These are phyloP conservation scores for Phaonia tiefii DNA, from an alignment of 2,888 invertebrate species.

Conservation along the genomic window DNA sequence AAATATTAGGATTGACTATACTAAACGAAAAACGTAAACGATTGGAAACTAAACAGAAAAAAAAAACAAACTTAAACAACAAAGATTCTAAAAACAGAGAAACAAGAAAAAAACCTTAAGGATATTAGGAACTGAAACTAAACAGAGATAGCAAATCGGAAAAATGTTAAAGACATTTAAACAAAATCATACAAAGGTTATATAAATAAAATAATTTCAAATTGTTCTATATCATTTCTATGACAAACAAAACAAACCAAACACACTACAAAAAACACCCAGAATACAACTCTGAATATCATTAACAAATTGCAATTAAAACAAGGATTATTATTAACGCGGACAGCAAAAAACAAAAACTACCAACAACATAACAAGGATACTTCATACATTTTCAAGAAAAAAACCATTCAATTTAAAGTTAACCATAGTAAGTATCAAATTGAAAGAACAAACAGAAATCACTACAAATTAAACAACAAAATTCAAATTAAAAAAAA, in stretches of 20 bases:
- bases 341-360: slow-evolving; percentile 1
- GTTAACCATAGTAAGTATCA: slow-evolving; percentile 25
- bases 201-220: background rate
- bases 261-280: slow-evolving; percentile 6
- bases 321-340: slow-evolving; percentile 38
- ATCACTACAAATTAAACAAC: slow-evolving; percentile 25
- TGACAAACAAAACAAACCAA: background rate
- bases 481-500: slow-evolving; percentile 38
- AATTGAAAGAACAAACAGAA: background rate
- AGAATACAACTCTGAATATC: slow-evolving; percentile 29
- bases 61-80: slow-evolving; percentile 49
- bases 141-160: background rate
- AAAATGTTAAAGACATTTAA: background rate
- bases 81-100: slow-evolving; percentile 32
- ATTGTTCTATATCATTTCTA: background rate
- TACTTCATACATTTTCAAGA: background rate
- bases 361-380: slow-evolving; percentile 2
- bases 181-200: background rate
- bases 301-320: slow-evolving; percentile 48
- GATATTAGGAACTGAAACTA: slow-evolving; percentile 29
- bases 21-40: slow-evolving; percentile 28
- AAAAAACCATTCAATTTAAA: slow-evolving; percentile 14
- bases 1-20: slow-evolving; percentile 47
- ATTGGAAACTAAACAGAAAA: slow-evolving; percentile 44
- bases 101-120: slow-evolving; percentile 21